Base-by-base conservation (phyloP, 2,113 vertebrate genomes). In the Ursus arctos region DNA sequence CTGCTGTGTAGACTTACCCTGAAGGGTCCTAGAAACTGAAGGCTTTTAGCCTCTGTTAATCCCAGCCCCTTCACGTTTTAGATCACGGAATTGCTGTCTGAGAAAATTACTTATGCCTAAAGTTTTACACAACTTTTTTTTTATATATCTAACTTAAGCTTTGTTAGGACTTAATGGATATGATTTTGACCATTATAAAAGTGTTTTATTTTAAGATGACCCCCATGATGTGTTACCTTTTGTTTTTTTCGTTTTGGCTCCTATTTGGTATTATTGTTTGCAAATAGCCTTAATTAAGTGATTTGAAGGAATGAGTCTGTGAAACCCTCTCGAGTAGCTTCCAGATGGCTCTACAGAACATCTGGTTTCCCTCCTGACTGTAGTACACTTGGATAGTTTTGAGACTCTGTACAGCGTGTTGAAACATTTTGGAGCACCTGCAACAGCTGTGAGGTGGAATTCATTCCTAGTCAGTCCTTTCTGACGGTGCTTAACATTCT, bases 181-280 rank as follows among this genome's bases (percentile, higher is more conserved):
- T 63, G 33, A 71, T 93, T 94, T 85, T 71, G 14, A 63, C 69
- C 49, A 33, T 79, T 74, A 80, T 53, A 69, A 96, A 95, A 47
- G 51, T 43, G 8, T 85, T 87, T 65, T 96, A 3, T 79, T 77
- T 94, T 71, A 83, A 49, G 77, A 36, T 69, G 43, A 77, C 55
- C 79, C 69, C 47, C 57, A 0, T 36, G 72, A 24, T 59, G 7
- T 31, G 22, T 71, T 89, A 19, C 15, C 6, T 55, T 80, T 79
- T 40, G 40, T 71, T 79, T 79, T 53, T n/a, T 82, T 61, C 47
- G 19, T 89, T 67, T 65, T 22, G 21, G 11, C 21, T 61, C 33
- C 59, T 77, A 0, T 43, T 81, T 57, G 65, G 49, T 57, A 11
- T 16, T 67, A 7, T 26, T 87, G 9, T 71, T 51, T 69, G 31